Evolutionary conservation across 2,797 vertebrate genomes (phyloP).

Genomic region (Catharus ustulatus): DNA sequence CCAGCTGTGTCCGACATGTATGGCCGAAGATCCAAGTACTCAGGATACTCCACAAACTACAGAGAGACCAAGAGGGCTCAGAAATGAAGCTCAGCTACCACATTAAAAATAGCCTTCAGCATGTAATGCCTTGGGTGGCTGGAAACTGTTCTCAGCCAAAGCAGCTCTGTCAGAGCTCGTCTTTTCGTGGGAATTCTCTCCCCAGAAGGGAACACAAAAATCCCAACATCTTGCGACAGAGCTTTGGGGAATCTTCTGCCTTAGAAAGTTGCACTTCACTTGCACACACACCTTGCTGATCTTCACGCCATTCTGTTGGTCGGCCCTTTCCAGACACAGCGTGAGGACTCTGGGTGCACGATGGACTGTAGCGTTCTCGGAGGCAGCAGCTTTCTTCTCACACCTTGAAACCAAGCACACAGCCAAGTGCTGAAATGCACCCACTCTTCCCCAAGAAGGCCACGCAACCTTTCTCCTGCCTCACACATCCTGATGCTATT

Average conservation of each 20-base stretch:
- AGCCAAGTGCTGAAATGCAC: too few relatives aligned
- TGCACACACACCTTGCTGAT: constrained; percentile 84
- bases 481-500: too few relatives aligned
- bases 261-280: neutral
- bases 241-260: neutral
- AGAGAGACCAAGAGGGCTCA: too few relatives aligned
- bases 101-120: too few relatives aligned
- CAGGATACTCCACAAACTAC: constrained; percentile 87
- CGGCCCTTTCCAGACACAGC: constrained; percentile 90
- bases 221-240: neutral
- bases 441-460: too few relatives aligned
- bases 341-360: too few relatives aligned
- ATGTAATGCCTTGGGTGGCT: too few relatives aligned
- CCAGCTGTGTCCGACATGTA: constrained; percentile 89
- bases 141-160: neutral
- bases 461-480: too few relatives aligned
- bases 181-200: neutral
- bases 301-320: constrained; percentile 88
- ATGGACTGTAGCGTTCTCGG: too few relatives aligned
- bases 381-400: too few relatives aligned
- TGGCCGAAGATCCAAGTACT: constrained; percentile 86
- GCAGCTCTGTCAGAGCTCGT: neutral
- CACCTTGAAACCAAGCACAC: too few relatives aligned
- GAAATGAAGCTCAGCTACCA: too few relatives aligned
- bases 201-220: neutral